Percentiles rank a stretch among this genome's conserved stretches.
Conservation (phyloP, 2,888 invertebrate genomes). For the Callyntrura sp. region DNA sequence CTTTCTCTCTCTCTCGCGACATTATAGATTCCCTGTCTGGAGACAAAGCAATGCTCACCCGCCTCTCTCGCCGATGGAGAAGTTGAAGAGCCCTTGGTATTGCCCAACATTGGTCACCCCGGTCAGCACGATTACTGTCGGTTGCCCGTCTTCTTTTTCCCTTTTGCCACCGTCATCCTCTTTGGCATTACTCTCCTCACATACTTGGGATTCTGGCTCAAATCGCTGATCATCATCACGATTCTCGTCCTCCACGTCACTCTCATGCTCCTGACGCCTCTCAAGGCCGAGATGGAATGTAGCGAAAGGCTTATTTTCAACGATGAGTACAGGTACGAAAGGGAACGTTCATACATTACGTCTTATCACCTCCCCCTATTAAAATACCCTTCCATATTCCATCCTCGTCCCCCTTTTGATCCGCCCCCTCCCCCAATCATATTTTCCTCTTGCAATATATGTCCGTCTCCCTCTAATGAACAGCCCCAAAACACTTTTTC, state of each 20-base stretch:
- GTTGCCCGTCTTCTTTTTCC: conserved; percentile 91
- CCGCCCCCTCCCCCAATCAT: too few species aligned
- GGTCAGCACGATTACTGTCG: conserved; percentile 86
- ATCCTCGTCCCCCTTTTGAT: neutral
- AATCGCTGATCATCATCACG: conserved; percentile 89
- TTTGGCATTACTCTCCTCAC: conserved; percentile 90
- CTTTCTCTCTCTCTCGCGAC: too few species aligned
- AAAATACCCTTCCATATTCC: neutral
- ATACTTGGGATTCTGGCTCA: conserved; percentile 90
- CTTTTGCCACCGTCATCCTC: conserved; percentile 90
- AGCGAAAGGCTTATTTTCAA: conserved; percentile 79
- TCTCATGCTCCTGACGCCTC: conserved; percentile 79
- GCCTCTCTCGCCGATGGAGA: conserved; percentile 62
- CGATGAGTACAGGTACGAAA: conserved; percentile 74
- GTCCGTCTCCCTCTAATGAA: too few species aligned
- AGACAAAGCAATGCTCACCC: conserved; percentile 76
- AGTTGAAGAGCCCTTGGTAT: conserved; percentile 80
- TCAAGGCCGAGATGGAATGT: conserved; percentile 82
- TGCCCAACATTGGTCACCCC: conserved; percentile 79
- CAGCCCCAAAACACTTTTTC: neutral
- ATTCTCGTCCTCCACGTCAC: conserved; percentile 87
- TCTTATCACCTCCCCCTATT: neutral
- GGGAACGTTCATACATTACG: neutral
- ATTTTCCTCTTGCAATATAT: too few species aligned
- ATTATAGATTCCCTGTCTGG: conserved; percentile 83